Percentiles rank a stretch among this genome's conserved stretches.
phyloP scores from a whole-genome alignment of 2,888 invertebrate species.

The Drepana falcataria region DNA sequence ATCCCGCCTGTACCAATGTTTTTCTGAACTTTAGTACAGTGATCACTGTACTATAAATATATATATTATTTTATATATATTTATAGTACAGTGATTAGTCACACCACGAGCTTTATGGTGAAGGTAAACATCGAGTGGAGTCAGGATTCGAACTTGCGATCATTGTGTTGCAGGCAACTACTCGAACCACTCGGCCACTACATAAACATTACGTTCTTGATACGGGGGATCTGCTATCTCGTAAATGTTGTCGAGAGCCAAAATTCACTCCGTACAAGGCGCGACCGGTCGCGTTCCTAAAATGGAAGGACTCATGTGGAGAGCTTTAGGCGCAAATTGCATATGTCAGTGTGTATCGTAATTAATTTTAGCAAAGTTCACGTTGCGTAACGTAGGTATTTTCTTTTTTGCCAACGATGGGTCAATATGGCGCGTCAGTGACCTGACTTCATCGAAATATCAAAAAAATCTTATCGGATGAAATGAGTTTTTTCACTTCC shows the following conservation, averaged over 20 bases:
- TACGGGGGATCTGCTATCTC: constrained; percentile 30
- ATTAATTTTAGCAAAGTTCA: constrained; percentile 56
- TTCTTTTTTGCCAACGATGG: constrained; percentile 6
- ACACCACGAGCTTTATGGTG: too few species aligned
- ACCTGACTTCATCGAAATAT: background rate
- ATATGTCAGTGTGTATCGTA: constrained; percentile 48
- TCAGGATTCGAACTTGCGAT: too few species aligned
- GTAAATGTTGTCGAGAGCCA: constrained; percentile 69
- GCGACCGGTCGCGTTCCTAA: constrained; percentile 52
- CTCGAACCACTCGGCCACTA: background rate
- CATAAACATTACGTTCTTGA: constrained; percentile 25
- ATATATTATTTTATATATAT: too few species aligned
- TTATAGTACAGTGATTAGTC: too few species aligned
- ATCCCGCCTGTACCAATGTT: too few species aligned
- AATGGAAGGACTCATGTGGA: constrained; percentile 53
- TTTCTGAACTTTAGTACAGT: too few species aligned
- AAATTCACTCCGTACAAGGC: constrained; percentile 56
- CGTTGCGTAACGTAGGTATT: constrained; percentile 34
- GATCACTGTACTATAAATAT: too few species aligned
- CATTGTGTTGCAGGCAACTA: too few species aligned
- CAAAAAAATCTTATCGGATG: too few species aligned
- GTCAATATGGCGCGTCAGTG: background rate
- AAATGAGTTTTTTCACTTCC: too few species aligned
- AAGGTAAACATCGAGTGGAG: too few species aligned
- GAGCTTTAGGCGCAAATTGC: constrained; percentile 59